Percentiles rank a stretch among this genome's conserved stretches.
These are phyloP conservation scores for Cyaniris semiargus DNA, from an alignment of 2,888 invertebrate species.

Conservation along the genomic window DNA sequence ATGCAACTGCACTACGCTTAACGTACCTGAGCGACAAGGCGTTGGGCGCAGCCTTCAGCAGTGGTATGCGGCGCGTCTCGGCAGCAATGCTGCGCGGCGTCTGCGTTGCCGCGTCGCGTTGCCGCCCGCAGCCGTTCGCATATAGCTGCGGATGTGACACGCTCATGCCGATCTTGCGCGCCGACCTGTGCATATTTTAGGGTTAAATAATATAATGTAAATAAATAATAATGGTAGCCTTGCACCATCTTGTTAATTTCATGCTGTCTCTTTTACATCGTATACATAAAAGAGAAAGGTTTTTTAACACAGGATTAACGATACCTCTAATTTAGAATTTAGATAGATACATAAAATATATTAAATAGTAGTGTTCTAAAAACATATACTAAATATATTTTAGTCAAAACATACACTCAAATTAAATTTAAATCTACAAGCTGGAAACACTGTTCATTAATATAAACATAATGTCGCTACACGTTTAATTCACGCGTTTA, in stretches of 20 bases:
- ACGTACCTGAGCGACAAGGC: slow-evolving; percentile 67
- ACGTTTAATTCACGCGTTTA: background rate
- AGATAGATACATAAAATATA: no score
- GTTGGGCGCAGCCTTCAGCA: slow-evolving; percentile 66
- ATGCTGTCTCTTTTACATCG: no score
- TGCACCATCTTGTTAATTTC: no score
- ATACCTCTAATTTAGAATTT: no score
- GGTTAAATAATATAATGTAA: no score
- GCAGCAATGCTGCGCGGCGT: slow-evolving; percentile 86
- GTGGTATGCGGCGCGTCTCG: slow-evolving; percentile 79
- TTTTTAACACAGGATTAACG: no score
- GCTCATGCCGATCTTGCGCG: slow-evolving; percentile 77
- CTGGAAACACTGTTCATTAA: background rate
- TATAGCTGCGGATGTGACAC: slow-evolving; percentile 81
- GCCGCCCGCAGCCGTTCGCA: slow-evolving; percentile 78
- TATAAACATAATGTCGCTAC: background rate
- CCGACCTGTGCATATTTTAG: slow-evolving; percentile 48
- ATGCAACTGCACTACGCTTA: no score
- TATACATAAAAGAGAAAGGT: no score
- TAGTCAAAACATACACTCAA: background rate
- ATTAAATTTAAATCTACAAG: background rate
- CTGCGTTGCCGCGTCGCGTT: slow-evolving; percentile 85
- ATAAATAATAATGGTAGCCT: no score
- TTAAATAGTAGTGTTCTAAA: no score
- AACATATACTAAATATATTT: background rate